Evolutionary conservation across 2,797 vertebrate genomes (phyloP).

Genomic region (Mormyrus proboscirostris): DNA sequence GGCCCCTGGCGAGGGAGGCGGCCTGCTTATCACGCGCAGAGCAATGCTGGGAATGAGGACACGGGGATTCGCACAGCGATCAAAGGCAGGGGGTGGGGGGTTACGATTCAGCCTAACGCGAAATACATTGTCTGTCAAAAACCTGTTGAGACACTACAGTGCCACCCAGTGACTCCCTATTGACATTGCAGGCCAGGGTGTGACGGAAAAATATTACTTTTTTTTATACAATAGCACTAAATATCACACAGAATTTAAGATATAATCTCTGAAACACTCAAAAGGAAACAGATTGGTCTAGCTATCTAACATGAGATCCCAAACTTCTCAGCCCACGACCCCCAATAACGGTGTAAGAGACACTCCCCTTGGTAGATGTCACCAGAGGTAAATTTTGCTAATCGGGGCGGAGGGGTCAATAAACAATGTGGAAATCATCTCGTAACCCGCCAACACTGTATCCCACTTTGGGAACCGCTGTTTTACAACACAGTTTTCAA

Average conservation of each 20-base stretch:
- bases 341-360: background rate
- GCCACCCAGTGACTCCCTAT: background rate
- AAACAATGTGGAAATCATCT: background rate
- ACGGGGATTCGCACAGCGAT: slow-evolving; percentile 27
- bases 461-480: background rate
- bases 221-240: background rate
- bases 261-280: background rate
- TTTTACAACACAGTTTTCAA: background rate
- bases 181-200: background rate
- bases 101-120: background rate
- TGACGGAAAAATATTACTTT: background rate
- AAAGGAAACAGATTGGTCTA: background rate
- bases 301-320: background rate
- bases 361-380: background rate
- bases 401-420: background rate
- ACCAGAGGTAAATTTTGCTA: background rate
- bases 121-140: slow-evolving; percentile 3
- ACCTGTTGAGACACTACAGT: background rate
- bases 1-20: slow-evolving; percentile 47
- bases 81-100: background rate
- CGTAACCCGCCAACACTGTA: background rate
- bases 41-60: slow-evolving; percentile 60
- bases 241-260: background rate
- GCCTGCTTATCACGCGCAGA: slow-evolving; percentile 50
- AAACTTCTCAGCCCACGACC: background rate